Evolutionary conservation across 2,797 vertebrate species (phyloP).

Genomic region (Carapus acus): DNA sequence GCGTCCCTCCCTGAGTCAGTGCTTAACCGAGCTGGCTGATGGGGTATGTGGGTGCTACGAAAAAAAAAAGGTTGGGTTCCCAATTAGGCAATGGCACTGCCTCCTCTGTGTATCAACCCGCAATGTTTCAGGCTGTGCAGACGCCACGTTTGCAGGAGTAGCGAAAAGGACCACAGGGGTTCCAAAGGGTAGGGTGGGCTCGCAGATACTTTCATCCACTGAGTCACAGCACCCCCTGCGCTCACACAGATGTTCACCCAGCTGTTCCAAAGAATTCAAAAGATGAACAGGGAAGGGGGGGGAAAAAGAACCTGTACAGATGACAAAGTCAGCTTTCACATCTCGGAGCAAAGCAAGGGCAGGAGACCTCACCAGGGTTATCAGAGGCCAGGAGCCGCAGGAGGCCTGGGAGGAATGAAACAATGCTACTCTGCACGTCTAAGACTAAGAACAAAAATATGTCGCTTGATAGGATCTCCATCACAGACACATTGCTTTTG

Average conservation of each 20-base stretch:
- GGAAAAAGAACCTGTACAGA: conserved; percentile 16
- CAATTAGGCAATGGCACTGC: conserved; percentile 45
- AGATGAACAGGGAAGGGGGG: conserved; percentile 36
- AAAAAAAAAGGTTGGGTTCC: conserved; percentile 20
- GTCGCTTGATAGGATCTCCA: too few species aligned
- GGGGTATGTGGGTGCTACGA: not conserved
- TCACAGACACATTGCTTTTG: too few species aligned
- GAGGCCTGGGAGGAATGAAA: too few species aligned
- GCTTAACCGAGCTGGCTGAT: conserved; percentile 12
- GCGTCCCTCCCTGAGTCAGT: not conserved
- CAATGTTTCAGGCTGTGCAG: conserved; percentile 30
- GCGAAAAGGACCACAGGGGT: not conserved
- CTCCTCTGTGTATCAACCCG: conserved; percentile 21
- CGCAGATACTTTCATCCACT: conserved; percentile 29
- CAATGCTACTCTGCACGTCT: too few species aligned
- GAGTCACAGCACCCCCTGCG: conserved; percentile 30
- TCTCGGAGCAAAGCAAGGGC: conserved; percentile 7
- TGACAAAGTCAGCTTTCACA: conserved; percentile 26
- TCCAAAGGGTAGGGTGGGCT: conserved; percentile 13
- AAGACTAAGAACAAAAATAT: too few species aligned
- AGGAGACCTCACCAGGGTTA: not conserved
- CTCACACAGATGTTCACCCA: conserved; percentile 63
- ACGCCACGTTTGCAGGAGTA: conserved; percentile 43
- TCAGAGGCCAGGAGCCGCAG: conserved; percentile 8
- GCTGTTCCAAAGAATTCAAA: conserved; percentile 55